Evolutionary conservation across 2,797 vertebrate species (phyloP), one percentile per base, ranked within the genome.

Genomic region (Tadarida brasiliensis): DNA sequence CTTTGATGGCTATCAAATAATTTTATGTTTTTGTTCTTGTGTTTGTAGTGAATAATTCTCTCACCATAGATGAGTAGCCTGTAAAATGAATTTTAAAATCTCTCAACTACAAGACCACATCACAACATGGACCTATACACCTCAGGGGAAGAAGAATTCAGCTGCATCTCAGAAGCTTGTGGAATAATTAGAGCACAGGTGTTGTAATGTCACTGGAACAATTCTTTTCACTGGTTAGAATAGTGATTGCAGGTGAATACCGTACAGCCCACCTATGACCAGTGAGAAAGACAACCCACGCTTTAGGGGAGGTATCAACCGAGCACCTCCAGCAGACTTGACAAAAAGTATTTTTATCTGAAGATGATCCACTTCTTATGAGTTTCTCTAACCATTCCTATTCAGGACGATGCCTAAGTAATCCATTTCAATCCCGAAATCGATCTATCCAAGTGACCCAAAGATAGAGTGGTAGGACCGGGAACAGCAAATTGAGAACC

Each of bases 1-100:
- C 24, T 89, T 83, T 39, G 73, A 2, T 56, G 74, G 22, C 83
- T 80, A 83, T 14, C n/a, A 96, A 88, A 90, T 77, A 84, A 30
- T 74, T 92, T 61, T 86, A 20, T 54, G 17, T 9, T 92, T 91
- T 54, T 30, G 22, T 26, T 61, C 73, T 82, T 63, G 15, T 35
- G 49, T 84, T 70, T 83, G 7, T 26, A 68, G 33, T 84, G 11
- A 33, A 77, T 44, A 49, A 65, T 17, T 70, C 9, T n/a, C n/a
- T 28, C 76, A n/a, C 8, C 11, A 74, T 16, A 63, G 56, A 61
- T 51, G 10, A n/a, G 15, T 57, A 90, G 14, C 22, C 49, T 95
- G 0, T 28, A 59, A 94, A 90, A 49, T 89, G 19, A 88, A 56
- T 70, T 56, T 51, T 3, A 82, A 70, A 93, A 83, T 63, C n/a